Evolutionary conservation across 2,888 invertebrate genomes (phyloP), one percentile per base, ranked within the genome.

Genomic region (Tenthredo scrophulariae): DNA sequence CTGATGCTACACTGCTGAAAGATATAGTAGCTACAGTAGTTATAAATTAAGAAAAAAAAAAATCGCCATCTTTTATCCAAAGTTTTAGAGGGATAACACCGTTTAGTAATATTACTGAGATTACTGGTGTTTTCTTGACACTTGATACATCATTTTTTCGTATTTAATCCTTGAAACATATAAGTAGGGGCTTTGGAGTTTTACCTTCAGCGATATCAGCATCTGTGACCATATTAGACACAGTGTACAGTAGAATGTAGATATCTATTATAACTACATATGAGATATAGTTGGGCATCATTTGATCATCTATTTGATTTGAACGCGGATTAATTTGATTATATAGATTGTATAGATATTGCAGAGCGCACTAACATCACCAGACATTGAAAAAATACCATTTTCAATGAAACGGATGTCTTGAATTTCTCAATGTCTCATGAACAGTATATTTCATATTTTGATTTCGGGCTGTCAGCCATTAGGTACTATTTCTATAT

Each of bases 401-500:
- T 79, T 72, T 85, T 74, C 85, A 86, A 85, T 84, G 85, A 87
- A 85, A 87, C 82, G 84, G 86, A 84, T 54, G 79, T 72, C 62
- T 79, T 79, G 65, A 80, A 82, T 50, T 77, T 86, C 85, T 87
- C 87, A 87, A 87, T 88, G 87, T 86, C 67, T 84, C 85, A 87
- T 87, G 87, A 85, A 87, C 86, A 84, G 87, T 88, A 88, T 87
- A 89, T 87, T 86, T 90, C 87, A 87, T 86, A 89, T 91, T 91
- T 91, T 91, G 91, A 91, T 91, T 91, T 90, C 88, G 89, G 90
- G 90, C 90, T 89, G 88, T 89, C 89, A 91, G 91, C 91, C 91
- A 91, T 91, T 90, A 54, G 33, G 50, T 77, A 77, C 54, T 80
- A 80, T 65, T 62, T 80, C 29, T 77, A 77, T 77, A 50, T 77